Percentiles rank a stretch among this genome's conserved stretches.
Evolutionary conservation across 2,113 vertebrate species (phyloP).

Genomic region (Tonatia bakeri): DNA sequence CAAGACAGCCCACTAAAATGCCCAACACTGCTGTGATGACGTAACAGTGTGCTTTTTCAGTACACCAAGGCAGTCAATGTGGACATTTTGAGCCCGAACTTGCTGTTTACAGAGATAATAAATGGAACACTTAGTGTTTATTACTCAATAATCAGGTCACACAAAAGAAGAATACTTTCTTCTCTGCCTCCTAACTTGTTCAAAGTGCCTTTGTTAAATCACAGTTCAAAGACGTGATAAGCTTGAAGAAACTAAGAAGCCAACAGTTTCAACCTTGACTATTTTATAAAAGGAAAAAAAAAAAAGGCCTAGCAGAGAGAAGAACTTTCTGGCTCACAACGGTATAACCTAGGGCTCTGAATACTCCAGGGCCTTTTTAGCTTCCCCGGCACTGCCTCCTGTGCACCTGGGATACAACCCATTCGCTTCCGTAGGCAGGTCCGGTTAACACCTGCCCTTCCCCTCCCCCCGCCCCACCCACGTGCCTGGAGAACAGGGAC

Average conservation of each 20-base stretch:
- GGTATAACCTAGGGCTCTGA: not conserved
- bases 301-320: not conserved
- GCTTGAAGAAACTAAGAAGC: not conserved
- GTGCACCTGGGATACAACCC: not conserved
- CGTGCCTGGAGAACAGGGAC: not conserved
- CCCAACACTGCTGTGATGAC: not conserved
- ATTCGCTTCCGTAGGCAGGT: not conserved
- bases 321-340: not conserved
- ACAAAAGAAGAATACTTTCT: constrained; percentile 40
- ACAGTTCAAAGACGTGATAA: constrained; percentile 21
- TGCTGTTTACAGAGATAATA: not conserved
- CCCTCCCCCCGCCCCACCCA: not conserved
- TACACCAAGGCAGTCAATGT: not conserved
- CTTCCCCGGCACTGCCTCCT: not conserved
- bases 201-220: not conserved
- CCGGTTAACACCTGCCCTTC: not conserved
- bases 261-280: not conserved
- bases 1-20: not conserved
- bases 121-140: not conserved
- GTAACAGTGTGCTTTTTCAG: not conserved
- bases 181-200: constrained; percentile 14
- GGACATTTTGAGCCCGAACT: not conserved
- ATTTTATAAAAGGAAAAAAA: not conserved
- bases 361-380: not conserved
- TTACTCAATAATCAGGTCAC: not conserved